These are phyloP conservation scores for Spea bombifrons DNA, from an alignment of 2,113 vertebrate species.

Conservation along the genomic window DNA sequence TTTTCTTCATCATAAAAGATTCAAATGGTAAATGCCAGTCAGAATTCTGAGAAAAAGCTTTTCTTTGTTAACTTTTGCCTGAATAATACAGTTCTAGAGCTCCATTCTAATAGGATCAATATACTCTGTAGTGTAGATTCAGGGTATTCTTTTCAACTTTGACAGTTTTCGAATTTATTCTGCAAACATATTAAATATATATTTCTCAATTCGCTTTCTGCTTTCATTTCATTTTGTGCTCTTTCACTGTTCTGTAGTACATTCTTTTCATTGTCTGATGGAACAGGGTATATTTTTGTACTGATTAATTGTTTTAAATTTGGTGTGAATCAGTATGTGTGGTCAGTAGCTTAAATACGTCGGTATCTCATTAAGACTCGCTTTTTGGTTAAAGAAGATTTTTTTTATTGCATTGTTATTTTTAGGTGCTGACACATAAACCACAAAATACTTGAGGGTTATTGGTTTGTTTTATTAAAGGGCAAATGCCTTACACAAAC, in stretches of 20 bases:
- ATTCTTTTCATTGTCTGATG: neutral
- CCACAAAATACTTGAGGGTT: constrained; percentile 23
- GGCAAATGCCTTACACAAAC: neutral
- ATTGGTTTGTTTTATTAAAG: neutral
- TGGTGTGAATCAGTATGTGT: constrained; percentile 29
- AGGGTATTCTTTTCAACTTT: neutral
- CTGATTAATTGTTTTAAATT: neutral
- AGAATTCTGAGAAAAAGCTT: too few relatives aligned
- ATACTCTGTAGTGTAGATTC: neutral
- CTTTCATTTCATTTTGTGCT: neutral
- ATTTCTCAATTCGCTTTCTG: neutral
- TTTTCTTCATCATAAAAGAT: too few relatives aligned
- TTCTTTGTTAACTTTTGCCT: neutral
- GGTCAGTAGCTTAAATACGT: constrained; percentile 5
- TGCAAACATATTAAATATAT: neutral
- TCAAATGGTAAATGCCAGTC: too few relatives aligned
- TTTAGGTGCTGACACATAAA: constrained; percentile 1
- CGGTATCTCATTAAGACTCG: constrained; percentile 1
- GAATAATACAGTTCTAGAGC: neutral
- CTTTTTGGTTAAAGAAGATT: constrained; percentile 9
- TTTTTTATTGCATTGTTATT: constrained; percentile 28
- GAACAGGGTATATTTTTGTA: neutral
- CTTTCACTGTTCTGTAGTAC: neutral
- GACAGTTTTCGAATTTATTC: neutral
- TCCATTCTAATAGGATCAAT: neutral